Percentiles rank a stretch among this genome's conserved stretches.
phyloP scores from a whole-genome alignment of 2,797 vertebrate species.

The Squalus acanthias region DNA sequence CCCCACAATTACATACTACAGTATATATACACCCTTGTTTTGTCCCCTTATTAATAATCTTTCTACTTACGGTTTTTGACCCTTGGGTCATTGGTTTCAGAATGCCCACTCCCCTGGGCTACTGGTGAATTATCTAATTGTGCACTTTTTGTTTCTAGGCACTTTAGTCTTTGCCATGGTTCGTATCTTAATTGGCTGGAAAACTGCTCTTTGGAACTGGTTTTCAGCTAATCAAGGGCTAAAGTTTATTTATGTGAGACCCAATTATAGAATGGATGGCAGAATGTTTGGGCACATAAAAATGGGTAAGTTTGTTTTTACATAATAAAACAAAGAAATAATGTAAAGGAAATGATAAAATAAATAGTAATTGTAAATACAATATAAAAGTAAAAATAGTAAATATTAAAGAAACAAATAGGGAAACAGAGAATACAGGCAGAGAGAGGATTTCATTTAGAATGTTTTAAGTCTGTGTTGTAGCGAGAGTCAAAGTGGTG shows the following conservation, averaged over 20 bases:
- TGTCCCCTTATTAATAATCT: neutral
- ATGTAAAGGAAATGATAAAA: neutral
- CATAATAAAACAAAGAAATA: neutral
- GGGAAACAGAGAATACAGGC: neutral
- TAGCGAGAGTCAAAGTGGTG: neutral
- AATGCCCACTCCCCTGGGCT: neutral
- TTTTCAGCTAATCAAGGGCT: neutral
- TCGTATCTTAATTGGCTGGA: neutral
- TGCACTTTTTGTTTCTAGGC: neutral
- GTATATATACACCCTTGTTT: neutral
- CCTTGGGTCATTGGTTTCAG: neutral
- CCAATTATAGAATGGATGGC: neutral
- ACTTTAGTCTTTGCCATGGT: neutral
- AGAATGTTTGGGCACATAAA: neutral
- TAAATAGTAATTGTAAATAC: neutral
- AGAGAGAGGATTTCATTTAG: neutral
- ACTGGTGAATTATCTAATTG: neutral
- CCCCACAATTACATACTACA: neutral
- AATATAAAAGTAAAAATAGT: neutral
- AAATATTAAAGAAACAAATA: neutral
- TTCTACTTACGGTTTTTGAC: neutral
- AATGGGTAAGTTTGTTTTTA: neutral
- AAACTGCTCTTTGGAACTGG: neutral
- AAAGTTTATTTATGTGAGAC: neutral
- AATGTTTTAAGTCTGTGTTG: neutral